Conservation (phyloP, 2,113 vertebrate genomes). For the Cebidichthys violaceus region DNA sequence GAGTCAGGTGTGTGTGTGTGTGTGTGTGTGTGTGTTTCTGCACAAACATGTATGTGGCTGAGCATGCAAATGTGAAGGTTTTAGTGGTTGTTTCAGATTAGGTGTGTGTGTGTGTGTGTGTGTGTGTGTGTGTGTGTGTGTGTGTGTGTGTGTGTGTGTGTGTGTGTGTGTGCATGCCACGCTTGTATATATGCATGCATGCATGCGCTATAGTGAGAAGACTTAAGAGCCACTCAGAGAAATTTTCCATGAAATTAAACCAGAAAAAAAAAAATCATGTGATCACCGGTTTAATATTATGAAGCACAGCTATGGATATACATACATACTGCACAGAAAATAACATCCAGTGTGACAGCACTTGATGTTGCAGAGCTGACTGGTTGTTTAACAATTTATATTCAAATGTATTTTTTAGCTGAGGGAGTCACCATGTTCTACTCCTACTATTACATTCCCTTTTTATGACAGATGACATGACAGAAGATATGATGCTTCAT, state of each 20-base stretch:
- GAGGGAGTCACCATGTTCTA: neutral
- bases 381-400: neutral
- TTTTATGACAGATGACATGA: slow-evolving; percentile 11
- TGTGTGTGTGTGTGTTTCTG: neutral
- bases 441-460: neutral
- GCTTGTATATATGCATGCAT: neutral
- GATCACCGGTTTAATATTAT: neutral
- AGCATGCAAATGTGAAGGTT: slow-evolving; percentile 33
- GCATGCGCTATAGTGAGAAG: neutral
- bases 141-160: neutral
- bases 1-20: slow-evolving; percentile 34
- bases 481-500: neutral
- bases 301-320: neutral
- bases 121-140: neutral
- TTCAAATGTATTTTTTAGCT: no score
- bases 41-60: neutral
- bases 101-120: neutral
- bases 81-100: slow-evolving; percentile 6
- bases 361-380: neutral
- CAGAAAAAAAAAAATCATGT: slow-evolving; percentile 1
- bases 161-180: neutral
- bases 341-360: neutral
- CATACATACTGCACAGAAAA: neutral
- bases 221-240: slow-evolving; percentile 31
- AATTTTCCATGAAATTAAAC: slow-evolving; percentile 13